Base-by-base conservation (phyloP, 1,140 invertebrate genomes). In the Streblospio benedicti region DNA sequence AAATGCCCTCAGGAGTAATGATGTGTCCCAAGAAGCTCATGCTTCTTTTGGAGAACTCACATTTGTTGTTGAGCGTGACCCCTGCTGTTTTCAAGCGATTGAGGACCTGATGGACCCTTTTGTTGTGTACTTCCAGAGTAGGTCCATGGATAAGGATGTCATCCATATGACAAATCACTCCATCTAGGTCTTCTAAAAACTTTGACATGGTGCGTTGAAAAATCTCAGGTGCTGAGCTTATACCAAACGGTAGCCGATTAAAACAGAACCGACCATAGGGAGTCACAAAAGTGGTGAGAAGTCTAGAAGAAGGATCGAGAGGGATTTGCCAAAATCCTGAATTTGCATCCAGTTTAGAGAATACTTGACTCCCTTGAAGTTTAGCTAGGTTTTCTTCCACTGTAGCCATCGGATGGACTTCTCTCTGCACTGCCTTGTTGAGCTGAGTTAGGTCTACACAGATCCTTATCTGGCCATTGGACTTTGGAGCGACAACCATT, bases 231-330 rank as follows among this genome's bases (percentile, higher is more conserved):
- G 64, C 61, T 2, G 64, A 55, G 4, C 31, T 47, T 0, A 67
- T 55, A 18, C 65, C 65, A 33, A 66, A 67, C 9, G 53, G 43
- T 14, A 66, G 41, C 14, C 64, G 31, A 32, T 67, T 67, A 33
- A 61, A 67, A 12, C 52, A 16, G 32, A 50, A 55, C 9, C 67
- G 18, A 4, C 66, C 67, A 2, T 41, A 25, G 25, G 68, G 60
- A 18, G 60, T 69, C 4, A 58, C 43, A 38, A 69, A 71, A 2
- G 65, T 68, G 41, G 68, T 70, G 4, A 72, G 63, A 14, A 53
- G 27, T n/a, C 43, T 56, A 1, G 12, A 56, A n/a, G 31, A n/a
- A 4, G 31, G 4, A 16, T 57, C 35, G 12, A 69, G 56, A 16
- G 64, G 59, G 32, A 68, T 41, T 64, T 69, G 66, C 35, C 44